Evolutionary conservation across 1,140 invertebrate species (phyloP), one percentile per base, ranked within the genome.

Genomic region (Steinernema khuongi): DNA sequence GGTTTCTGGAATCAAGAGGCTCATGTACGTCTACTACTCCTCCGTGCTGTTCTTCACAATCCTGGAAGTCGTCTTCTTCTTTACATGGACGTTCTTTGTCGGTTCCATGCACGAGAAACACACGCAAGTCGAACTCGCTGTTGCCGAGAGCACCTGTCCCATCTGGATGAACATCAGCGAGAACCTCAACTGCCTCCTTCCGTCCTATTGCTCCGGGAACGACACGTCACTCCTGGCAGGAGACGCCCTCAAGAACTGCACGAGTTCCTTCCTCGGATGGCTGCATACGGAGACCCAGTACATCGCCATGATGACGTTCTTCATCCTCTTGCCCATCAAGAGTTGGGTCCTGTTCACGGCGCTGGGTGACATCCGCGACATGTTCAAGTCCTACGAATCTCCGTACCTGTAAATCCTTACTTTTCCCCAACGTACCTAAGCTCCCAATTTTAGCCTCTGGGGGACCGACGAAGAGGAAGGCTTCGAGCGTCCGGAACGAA

Each of bases 291-390:
- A 73, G 41, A 66, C 72, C 31, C 77, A 80, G 32, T 18, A 32
- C 22, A 28, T 80, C n/a, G 80, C 68, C 18, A 26, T 67, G 1
- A 30, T 80, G 4, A 22, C 79, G 4, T 80, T 76, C 60, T 80
- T 79, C 69, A 11, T 80, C 32, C 32, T 80, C 7, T 76, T 68
- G 1, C 79, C 79, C 14, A 31, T 80, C 0, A 81, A 81, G 72
- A 36, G 78, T 14, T 77, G 75, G 17, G 70, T 82, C 26, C 41
- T 82, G 4, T 31, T 82, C 50, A 73, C 75, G 1, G 36, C 81
- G 14, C 67, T 80, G 67, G 70, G 33, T 41, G 71, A 4, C 68
- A 31, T 77, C 31, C 18, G 68, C 17, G 18, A 1, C 26, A 66
- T 77, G 29, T 78, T 73, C 50, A 31, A 29, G 22, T 44, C 30